Evolutionary conservation across 2,797 vertebrate species (phyloP), one percentile per base, ranked within the genome.

Genomic region (Eremophila alpestris): DNA sequence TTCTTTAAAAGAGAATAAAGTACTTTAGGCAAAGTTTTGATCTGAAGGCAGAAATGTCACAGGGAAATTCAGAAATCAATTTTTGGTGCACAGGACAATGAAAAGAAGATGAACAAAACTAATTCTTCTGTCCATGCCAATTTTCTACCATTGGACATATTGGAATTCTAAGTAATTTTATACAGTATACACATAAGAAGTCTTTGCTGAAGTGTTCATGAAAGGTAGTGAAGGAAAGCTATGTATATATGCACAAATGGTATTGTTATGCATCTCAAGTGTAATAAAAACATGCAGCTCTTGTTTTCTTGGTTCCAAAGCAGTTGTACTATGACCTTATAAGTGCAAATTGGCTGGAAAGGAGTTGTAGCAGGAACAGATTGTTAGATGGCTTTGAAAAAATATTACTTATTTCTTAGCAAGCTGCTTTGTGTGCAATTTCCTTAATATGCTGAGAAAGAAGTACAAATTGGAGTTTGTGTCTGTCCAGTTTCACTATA

Each of bases 271-370:
- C 48, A 83, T 63, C 63, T 80, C 45, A 23, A 2, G 20, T 67
- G 55, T 76, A 80, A 93, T 94, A 94, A 96, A 96, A 96, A 84
- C 81, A 94, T n/a, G 64, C 87, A 91, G 55, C 49, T 89, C 19
- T 3, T 65, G 34, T 94, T 90, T 83, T 62, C 89, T 86, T 74
- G 87, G 55, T 83, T 96, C 84, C 67, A 83, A 62, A 92, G 79
- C 80, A 58, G 52, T 81, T 94, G 69, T 77, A 22, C 9, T 94
- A 79, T 40, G 64, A 80, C 77, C 94, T 96, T 82, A 89, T 88
- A 83, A 95, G 83, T 94, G 79, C 51, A 95, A 76, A 97, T 97
- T 96, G 92, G 52, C 94, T 96, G 82, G 48, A 67, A 91, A 93
- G 48, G 71, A 87, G 46, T 62, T 83, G 48, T 68, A 15, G 41